phyloP scores from a whole-genome alignment of 2,888 invertebrate species.

The Temnothorax ravouxi region DNA sequence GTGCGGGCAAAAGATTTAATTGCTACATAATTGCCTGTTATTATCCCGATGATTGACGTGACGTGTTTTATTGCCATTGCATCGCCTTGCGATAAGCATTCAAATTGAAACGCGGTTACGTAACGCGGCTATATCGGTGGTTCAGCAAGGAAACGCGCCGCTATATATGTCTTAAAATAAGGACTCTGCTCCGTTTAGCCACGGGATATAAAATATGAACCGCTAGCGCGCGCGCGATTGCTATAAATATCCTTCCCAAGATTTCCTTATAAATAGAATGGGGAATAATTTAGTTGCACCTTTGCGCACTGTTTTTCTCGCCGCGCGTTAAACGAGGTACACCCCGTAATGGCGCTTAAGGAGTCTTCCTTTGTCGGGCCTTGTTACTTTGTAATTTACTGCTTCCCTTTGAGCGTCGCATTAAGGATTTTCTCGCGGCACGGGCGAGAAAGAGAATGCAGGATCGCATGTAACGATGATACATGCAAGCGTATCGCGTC shows the following conservation, averaged over 20 bases:
- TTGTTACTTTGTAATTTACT: slow-evolving; percentile 68
- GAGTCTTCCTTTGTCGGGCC: slow-evolving; percentile 61
- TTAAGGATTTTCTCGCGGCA: slow-evolving; percentile 63
- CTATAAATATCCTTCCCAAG: slow-evolving; percentile 34
- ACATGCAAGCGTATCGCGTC: slow-evolving; percentile 55
- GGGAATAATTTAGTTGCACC: slow-evolving; percentile 59
- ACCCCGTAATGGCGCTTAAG: slow-evolving; percentile 55
- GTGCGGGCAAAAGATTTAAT: slow-evolving; percentile 63
- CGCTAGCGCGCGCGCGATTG: slow-evolving; percentile 33
- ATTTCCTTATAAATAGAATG: slow-evolving; percentile 55
- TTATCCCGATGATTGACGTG: slow-evolving; percentile 66
- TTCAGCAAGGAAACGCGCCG: not conserved
- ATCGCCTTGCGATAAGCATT: slow-evolving; percentile 30
- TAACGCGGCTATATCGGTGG: slow-evolving; percentile 19
- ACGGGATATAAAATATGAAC: slow-evolving; percentile 45
- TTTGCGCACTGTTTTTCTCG: slow-evolving; percentile 46
- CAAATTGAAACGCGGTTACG: slow-evolving; percentile 38
- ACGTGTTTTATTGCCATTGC: slow-evolving; percentile 51
- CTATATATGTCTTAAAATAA: slow-evolving; percentile 38
- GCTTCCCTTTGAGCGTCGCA: slow-evolving; percentile 59
- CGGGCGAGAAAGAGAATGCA: slow-evolving; percentile 43
- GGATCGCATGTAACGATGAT: slow-evolving; percentile 57
- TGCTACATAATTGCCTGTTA: slow-evolving; percentile 60
- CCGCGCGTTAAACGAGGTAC: slow-evolving; percentile 53
- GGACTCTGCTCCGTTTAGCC: slow-evolving; percentile 16